These are phyloP conservation scores for Hypolimnas misippus DNA, from an alignment of 2,888 invertebrate genomes.

Conservation along the genomic window DNA sequence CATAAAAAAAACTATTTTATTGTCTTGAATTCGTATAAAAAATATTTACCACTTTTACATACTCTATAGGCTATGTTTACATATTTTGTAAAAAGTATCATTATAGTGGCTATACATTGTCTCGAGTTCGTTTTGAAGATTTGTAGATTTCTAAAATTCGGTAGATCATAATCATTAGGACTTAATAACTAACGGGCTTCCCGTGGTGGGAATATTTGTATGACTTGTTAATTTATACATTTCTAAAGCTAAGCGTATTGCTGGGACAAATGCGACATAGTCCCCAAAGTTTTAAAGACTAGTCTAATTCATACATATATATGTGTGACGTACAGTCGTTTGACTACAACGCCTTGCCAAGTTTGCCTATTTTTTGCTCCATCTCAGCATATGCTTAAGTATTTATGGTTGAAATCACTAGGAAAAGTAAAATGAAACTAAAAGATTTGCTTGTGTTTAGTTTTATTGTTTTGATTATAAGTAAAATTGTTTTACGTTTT, in stretches of 20 bases:
- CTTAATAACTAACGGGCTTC: too few relatives aligned
- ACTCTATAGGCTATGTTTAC: conserved; percentile 7
- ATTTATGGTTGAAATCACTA: too few relatives aligned
- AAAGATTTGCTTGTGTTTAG: neutral
- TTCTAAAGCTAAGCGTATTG: too few relatives aligned
- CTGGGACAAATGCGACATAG: too few relatives aligned
- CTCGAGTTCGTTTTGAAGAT: neutral
- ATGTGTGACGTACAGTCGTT: too few relatives aligned
- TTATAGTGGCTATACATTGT: neutral
- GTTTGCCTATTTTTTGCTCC: neutral
- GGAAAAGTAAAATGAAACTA: neutral
- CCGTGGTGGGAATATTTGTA: too few relatives aligned
- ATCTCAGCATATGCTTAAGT: too few relatives aligned
- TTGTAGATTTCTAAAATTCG: neutral
- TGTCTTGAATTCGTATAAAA: neutral
- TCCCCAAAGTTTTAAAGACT: too few relatives aligned
- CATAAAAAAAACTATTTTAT: conserved; percentile 3
- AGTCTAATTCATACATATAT: too few relatives aligned
- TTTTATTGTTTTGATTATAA: neutral
- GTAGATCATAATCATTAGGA: neutral
- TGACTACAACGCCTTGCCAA: too few relatives aligned
- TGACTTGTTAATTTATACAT: too few relatives aligned
- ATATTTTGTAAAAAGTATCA: neutral
- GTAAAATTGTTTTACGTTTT: too few relatives aligned
- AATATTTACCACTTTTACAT: conserved; percentile 3